These are phyloP conservation scores for Pogoniulus pusillus DNA, from an alignment of 2,797 vertebrate genomes.

Conservation along the genomic window DNA sequence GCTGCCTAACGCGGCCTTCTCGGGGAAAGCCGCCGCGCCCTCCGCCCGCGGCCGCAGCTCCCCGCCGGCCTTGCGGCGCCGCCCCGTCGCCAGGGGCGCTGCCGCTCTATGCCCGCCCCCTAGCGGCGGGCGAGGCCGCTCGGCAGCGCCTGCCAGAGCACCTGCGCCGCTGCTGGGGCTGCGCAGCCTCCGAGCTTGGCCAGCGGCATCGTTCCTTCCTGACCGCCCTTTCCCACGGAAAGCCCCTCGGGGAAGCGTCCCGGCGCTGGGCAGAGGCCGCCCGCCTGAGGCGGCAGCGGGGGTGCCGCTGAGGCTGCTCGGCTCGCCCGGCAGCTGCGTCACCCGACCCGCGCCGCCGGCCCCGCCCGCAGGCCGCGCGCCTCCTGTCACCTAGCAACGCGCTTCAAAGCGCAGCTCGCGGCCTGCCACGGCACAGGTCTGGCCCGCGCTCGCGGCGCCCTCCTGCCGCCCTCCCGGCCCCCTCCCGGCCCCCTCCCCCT, in stretches of 20 bases:
- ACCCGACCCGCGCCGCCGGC: no score
- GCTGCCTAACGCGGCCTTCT: background rate
- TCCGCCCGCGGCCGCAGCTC: background rate
- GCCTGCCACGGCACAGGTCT: background rate
- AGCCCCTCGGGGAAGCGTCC: no score
- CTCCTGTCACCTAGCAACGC: constrained; percentile 23
- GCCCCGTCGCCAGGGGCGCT: fast-evolving
- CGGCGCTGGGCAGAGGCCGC: no score
- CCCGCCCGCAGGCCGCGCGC: background rate
- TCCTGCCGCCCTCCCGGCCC: no score
- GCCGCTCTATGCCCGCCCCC: background rate
- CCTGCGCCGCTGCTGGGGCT: background rate
- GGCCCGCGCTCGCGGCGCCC: background rate
- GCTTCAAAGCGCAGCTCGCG: background rate
- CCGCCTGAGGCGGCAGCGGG: no score
- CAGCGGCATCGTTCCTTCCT: no score
- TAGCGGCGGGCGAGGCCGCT: background rate
- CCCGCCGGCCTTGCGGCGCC: background rate
- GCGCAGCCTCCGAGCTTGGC: no score
- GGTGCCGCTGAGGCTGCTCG: background rate
- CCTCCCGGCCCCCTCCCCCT: no score
- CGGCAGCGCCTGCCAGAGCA: background rate
- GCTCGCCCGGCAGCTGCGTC: background rate
- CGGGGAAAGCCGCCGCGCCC: background rate
- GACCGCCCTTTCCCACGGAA: background rate